A percentile compares a stretch with the other conserved stretches of the same genome.
These are phyloP conservation scores for Tipula helvola DNA, from an alignment of 2,888 invertebrate genomes.

Conservation along the genomic window DNA sequence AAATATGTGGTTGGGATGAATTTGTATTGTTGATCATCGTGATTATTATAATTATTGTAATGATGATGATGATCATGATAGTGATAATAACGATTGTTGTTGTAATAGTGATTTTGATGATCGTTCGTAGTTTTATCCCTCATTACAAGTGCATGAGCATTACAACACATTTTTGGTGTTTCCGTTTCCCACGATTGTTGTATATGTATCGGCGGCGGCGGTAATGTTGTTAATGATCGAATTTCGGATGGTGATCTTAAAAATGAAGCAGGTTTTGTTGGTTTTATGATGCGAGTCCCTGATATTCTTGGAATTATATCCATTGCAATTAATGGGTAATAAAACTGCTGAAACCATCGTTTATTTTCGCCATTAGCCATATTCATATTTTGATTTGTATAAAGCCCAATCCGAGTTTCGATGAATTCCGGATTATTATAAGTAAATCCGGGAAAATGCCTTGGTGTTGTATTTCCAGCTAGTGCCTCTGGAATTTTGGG, in stretches of 20 bases:
- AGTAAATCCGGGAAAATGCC: neutral
- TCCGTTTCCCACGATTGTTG: neutral
- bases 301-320: constrained; percentile 4
- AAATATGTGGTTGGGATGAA: neutral
- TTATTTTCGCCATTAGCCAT: neutral
- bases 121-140: neutral
- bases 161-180: neutral
- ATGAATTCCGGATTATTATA: constrained; percentile 6
- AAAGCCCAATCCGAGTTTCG: neutral
- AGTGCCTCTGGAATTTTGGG: neutral
- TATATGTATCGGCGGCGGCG: neutral
- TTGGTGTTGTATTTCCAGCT: neutral
- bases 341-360: constrained; percentile 4
- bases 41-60: neutral
- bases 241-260: neutral
- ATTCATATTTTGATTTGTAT: neutral
- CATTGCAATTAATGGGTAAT: constrained; percentile 5
- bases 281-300: neutral
- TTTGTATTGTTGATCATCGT: neutral
- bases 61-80: neutral
- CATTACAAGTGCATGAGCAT: neutral
- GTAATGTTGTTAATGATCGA: neutral
- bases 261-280: neutral
- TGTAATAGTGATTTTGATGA: neutral
- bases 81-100: neutral